phyloP scores from a whole-genome alignment of 2,113 vertebrate genomes.

The Condylura cristata region DNA sequence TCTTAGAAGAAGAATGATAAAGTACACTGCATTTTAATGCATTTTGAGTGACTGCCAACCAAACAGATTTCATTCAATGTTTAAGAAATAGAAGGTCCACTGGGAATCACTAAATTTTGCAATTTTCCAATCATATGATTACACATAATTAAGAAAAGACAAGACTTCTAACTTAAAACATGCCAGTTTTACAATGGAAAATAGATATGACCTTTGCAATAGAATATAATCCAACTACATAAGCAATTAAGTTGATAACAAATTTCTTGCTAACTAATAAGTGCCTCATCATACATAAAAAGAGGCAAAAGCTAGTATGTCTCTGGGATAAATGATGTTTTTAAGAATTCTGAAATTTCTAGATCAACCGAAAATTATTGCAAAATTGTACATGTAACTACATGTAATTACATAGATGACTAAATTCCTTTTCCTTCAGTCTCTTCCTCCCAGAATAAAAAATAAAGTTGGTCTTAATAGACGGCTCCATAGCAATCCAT shows the following conservation, averaged over 20 bases:
- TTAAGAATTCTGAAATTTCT: constrained; percentile 54
- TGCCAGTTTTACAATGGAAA: constrained; percentile 51
- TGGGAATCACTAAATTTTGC: constrained; percentile 70
- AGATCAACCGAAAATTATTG: constrained; percentile 28
- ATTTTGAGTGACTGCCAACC: constrained; percentile 49
- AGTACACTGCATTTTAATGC: constrained; percentile 42
- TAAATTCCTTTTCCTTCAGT: neutral
- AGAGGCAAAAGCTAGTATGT: neutral
- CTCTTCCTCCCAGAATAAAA: constrained; percentile 30
- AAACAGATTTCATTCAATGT: constrained; percentile 34
- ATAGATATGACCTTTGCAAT: constrained; percentile 57
- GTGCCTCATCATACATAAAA: neutral
- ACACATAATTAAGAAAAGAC: constrained; percentile 74
- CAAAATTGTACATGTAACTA: constrained; percentile 23
- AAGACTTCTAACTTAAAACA: constrained; percentile 53
- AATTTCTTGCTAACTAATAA: constrained; percentile 55
- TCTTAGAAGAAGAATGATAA: constrained; percentile 60
- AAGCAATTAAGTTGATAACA: constrained; percentile 37
- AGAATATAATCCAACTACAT: constrained; percentile 56
- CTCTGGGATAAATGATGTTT: constrained; percentile 17
- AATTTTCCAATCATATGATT: constrained; percentile 75
- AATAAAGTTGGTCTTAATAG: constrained; percentile 1
- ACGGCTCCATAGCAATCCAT: too few species aligned
- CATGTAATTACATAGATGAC: constrained; percentile 50
- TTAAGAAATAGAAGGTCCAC: constrained; percentile 62